Evolutionary conservation across 2,113 vertebrate species (phyloP).

Genomic region (Pituophis catenifer): DNA sequence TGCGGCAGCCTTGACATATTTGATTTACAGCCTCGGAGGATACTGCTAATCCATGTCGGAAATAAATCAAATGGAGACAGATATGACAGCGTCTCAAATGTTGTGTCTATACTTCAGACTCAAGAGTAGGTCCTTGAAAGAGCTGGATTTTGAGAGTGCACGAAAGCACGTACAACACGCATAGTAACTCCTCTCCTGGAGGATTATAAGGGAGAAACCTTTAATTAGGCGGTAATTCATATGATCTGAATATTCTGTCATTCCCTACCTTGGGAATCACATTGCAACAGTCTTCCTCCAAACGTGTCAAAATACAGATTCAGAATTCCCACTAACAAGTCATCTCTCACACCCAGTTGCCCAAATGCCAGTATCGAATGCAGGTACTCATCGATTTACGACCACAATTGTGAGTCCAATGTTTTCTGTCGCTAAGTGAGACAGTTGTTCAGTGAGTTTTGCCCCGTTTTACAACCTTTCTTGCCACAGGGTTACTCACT

Average conservation of each 20-base stretch:
- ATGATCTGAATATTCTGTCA: neutral
- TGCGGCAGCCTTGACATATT: neutral
- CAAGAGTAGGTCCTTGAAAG: neutral
- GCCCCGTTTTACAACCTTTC: too few species aligned
- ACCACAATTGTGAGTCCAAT: too few species aligned
- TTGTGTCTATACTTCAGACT: neutral
- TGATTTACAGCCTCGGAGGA: neutral
- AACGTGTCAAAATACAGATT: neutral
- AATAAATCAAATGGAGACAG: neutral
- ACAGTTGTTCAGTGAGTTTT: too few species aligned
- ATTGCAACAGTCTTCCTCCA: neutral
- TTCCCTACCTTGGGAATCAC: neutral
- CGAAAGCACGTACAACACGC: neutral
- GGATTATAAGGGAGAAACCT: neutral
- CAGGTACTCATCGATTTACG: rapidly evolving
- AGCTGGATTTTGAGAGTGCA: neutral
- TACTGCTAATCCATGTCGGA: neutral
- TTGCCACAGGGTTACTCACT: too few species aligned
- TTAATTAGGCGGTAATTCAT: neutral
- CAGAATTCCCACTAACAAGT: neutral
- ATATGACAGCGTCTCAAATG: neutral
- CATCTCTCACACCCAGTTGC: neutral
- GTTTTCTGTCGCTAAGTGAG: too few species aligned
- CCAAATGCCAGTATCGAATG: neutral
- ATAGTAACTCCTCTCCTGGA: neutral